These are phyloP conservation scores for Burhinus oedicnemus DNA, from an alignment of 2,113 vertebrate genomes.

Conservation along the genomic window DNA sequence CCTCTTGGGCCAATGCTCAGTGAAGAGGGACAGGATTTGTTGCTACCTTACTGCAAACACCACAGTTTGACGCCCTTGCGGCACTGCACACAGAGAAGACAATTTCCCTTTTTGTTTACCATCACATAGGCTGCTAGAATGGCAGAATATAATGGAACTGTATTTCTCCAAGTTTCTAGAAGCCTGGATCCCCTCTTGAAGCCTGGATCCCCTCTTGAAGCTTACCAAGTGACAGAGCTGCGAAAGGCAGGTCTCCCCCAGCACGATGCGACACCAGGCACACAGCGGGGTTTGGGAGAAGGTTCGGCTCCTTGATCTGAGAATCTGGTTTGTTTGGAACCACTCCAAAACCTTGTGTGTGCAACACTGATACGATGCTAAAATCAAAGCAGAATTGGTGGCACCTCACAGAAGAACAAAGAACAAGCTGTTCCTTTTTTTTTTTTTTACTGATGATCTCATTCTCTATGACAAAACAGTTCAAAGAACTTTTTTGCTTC, in stretches of 20 bases:
- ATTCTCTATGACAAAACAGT: slow-evolving; percentile 34
- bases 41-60: neutral
- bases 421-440: neutral
- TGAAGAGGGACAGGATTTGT: neutral
- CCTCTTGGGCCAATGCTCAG: neutral
- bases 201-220: neutral
- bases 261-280: neutral
- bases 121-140: neutral
- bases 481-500: slow-evolving; percentile 26
- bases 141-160: neutral
- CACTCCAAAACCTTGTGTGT: neutral
- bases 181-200: neutral
- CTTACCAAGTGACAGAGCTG: neutral
- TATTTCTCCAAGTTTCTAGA: neutral
- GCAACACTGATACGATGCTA: neutral
- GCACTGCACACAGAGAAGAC: neutral
- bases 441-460: slow-evolving; percentile 51
- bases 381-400: slow-evolving; percentile 10
- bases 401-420: slow-evolving; percentile 36
- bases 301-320: neutral
- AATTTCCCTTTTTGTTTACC: neutral
- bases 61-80: neutral
- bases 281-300: neutral
- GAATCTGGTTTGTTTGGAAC: neutral
- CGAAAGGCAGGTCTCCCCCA: neutral